Evolutionary conservation across 2,797 vertebrate genomes (phyloP).

Genomic region (Coluber constrictor): DNA sequence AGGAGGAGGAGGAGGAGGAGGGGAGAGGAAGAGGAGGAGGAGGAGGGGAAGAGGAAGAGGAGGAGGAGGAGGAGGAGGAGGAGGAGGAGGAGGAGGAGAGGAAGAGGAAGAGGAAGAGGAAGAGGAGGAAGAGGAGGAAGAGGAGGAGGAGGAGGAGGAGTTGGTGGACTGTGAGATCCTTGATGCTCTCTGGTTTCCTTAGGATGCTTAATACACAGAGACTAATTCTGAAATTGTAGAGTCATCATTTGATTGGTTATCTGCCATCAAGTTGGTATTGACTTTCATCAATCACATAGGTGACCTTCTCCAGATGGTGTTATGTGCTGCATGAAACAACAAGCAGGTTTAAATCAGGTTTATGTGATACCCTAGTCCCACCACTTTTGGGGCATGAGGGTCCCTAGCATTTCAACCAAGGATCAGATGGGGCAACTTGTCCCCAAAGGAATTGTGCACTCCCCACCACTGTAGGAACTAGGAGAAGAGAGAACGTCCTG

Average conservation of each 20-base stretch:
- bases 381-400: not conserved
- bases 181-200: no score
- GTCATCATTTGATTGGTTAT: not conserved
- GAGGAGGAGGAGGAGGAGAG: no score
- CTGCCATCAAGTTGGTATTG: not conserved
- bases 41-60: no score
- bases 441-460: not conserved
- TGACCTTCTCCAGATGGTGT: not conserved
- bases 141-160: no score
- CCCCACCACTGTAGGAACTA: no score
- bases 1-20: no score
- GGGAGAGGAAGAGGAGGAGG: no score
- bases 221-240: not conserved
- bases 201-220: not conserved
- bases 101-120: no score
- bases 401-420: not conserved
- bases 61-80: no score
- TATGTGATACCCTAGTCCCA: not conserved
- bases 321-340: not conserved
- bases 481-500: no score
- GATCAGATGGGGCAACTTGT: not conserved
- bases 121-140: no score
- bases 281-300: not conserved
- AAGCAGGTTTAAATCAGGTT: not conserved
- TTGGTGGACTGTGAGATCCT: no score